These are phyloP conservation scores for Aurelia aurita complex sp. Pacific DNA, from an alignment of 30 jellyfish, hydroid and myxozoan species.

Conservation along the genomic window DNA sequence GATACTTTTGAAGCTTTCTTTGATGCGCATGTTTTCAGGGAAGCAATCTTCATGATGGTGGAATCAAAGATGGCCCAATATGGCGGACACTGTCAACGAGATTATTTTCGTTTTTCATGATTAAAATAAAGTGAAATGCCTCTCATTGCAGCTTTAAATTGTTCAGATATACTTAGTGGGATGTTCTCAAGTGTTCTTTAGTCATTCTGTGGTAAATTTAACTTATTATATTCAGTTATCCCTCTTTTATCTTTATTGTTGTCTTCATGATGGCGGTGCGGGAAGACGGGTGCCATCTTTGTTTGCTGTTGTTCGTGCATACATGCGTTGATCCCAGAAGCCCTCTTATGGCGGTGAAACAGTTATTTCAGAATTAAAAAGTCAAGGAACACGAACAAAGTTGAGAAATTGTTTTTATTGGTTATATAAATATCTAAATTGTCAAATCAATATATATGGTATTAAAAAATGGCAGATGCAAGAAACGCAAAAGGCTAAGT, in stretches of 20 bases:
- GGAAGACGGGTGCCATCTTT: slow-evolving; percentile 83
- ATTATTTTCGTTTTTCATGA: background rate
- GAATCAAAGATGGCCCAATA: slow-evolving; percentile 82
- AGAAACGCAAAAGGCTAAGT: too few species aligned
- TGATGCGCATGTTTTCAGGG: slow-evolving; percentile 51
- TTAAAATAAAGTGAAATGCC: background rate
- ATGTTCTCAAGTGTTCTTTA: background rate
- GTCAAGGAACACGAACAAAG: too few species aligned
- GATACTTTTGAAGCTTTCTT: background rate
- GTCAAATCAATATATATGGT: too few species aligned
- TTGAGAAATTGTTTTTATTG: too few species aligned
- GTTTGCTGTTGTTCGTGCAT: slow-evolving; percentile 16
- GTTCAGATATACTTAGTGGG: background rate
- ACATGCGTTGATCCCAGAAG: too few species aligned
- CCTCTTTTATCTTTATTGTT: slow-evolving; percentile 11
- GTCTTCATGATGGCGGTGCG: slow-evolving; percentile 89
- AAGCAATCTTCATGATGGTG: slow-evolving; percentile 55
- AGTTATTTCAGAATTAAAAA: too few species aligned
- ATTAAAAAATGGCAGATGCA: too few species aligned
- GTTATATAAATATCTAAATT: too few species aligned
- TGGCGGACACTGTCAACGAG: slow-evolving; percentile 44
- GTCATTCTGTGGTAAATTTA: background rate
- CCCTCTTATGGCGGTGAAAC: too few species aligned
- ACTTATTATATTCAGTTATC: background rate
- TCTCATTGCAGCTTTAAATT: background rate